Conservation (phyloP, 1,140 invertebrate genomes). For the Manduca sexta region DNA sequence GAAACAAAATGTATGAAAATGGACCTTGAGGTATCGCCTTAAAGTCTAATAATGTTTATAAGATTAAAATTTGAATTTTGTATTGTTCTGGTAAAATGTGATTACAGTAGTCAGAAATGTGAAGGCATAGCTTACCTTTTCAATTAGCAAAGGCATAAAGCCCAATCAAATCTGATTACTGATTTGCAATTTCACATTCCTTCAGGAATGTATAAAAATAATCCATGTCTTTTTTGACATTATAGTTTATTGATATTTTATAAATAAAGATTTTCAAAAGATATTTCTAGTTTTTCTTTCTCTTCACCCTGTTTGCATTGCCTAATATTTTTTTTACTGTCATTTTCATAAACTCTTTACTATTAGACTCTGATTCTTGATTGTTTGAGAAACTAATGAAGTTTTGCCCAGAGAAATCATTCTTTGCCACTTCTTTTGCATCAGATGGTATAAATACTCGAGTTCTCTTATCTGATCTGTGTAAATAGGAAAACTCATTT, state of each 20-base stretch:
- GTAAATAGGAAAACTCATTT: constrained; percentile 32
- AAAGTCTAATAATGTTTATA: no score
- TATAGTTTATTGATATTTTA: constrained; percentile 35
- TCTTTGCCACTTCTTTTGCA: constrained; percentile 14
- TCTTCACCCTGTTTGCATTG: constrained; percentile 48
- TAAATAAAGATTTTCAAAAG: constrained; percentile 31
- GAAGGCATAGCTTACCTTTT: constrained; percentile 18
- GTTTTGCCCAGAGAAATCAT: constrained; percentile 24
- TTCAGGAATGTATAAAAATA: constrained; percentile 43
- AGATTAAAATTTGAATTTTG: no score
- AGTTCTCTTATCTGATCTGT: constrained; percentile 41
- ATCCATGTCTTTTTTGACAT: constrained; percentile 60
- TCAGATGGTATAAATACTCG: constrained; percentile 46
- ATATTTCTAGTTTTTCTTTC: constrained; percentile 14
- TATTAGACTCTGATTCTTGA: constrained; percentile 12
- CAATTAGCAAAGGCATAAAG: constrained; percentile 15
- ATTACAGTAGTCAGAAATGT: constrained; percentile 28
- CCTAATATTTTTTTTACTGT: constrained; percentile 48
- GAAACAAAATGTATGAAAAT: no score
- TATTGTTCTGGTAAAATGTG: constrained; percentile 31
- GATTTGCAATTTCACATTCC: constrained; percentile 30
- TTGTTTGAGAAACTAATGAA: constrained; percentile 10
- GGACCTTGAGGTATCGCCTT: no score
- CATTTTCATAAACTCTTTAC: constrained; percentile 49
- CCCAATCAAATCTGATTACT: constrained; percentile 36